Evolutionary conservation across 2,888 invertebrate genomes (phyloP), one percentile per base, ranked within the genome.

Genomic region (Metallyticus violacea): DNA sequence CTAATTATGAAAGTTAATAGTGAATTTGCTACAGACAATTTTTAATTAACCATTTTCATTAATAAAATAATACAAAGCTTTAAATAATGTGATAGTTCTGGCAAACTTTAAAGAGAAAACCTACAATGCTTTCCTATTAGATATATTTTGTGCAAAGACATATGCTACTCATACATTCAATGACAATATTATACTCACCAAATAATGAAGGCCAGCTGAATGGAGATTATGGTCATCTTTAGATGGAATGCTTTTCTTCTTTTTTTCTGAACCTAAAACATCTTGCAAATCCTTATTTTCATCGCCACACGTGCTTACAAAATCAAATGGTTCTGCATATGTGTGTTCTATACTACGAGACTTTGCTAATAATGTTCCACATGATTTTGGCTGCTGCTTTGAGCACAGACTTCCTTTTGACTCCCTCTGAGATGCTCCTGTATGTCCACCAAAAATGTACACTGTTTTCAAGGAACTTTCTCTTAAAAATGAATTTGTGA

Each of bases 311-410:
- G 83, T 86, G 3, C 62, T 28, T 7, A 9, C 15, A 29, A 85
- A 87, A 22, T 83, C 91, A 90, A 92, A 94, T 0, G 95, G 95
- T 89, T 94, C 94, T 88, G 95, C 95, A 90, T 95, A 95, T 29
- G 95, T 94, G 89, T 94, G 95, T 89, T 95, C 94, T 30, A 93
- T 91, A 62, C 89, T 89, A 77, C 90, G 90, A 3, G 88, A 77
- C 25, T 82, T 85, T 9, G 81, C 29, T n/a, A 83, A n/a, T 28
- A 88, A n/a, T 25, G 84, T 80, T 26, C 81, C 85, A 40, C 81
- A 81, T 76, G 62, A 30, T 79, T 30, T 85, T n/a, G 26, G 79
- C n/a, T n/a, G n/a, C n/a, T n/a, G n/a, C n/a, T n/a, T n/a, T 15
- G n/a, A 77, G 28, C 28, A 25, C 78, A 15, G 62, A 77, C 26